These are phyloP conservation scores for Australoheros facetus DNA, from an alignment of 2,797 vertebrate species.

Conservation along the genomic window DNA sequence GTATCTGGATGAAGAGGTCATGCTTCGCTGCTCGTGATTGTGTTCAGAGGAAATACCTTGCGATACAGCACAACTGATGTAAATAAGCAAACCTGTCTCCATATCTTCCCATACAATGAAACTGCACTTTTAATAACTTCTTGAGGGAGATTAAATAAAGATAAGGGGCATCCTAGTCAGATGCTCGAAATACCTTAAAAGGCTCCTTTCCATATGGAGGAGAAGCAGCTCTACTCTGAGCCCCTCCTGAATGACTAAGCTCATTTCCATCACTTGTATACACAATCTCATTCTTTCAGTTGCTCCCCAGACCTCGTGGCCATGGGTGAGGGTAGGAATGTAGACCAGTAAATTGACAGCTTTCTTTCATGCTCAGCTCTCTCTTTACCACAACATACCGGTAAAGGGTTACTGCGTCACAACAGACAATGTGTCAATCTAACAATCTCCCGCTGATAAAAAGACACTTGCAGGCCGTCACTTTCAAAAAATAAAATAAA, in stretches of 20 bases:
- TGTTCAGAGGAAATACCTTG: slow-evolving; percentile 28
- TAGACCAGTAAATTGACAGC: neutral
- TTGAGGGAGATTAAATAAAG: neutral
- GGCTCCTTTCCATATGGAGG: neutral
- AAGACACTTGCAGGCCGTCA: too few species aligned
- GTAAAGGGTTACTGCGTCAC: neutral
- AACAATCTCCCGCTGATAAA: too few species aligned
- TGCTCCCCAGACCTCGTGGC: neutral
- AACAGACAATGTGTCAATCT: neutral
- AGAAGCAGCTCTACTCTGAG: neutral
- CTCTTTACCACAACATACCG: neutral
- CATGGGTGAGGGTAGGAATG: neutral
- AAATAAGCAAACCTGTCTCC: slow-evolving; percentile 23
- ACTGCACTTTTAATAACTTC: neutral
- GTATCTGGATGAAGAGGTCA: slow-evolving; percentile 23
- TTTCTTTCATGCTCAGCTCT: neutral
- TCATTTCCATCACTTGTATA: neutral
- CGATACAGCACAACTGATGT: slow-evolving; percentile 14
- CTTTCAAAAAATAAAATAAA: neutral
- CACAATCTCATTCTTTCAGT: neutral
- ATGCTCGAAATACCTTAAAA: neutral
- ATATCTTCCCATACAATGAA: neutral
- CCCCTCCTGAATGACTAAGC: neutral
- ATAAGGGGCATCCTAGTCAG: neutral
- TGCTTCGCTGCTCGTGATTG: slow-evolving; percentile 22